Conservation (phyloP, 2,797 vertebrate genomes). For the Halcyon badia region DNA sequence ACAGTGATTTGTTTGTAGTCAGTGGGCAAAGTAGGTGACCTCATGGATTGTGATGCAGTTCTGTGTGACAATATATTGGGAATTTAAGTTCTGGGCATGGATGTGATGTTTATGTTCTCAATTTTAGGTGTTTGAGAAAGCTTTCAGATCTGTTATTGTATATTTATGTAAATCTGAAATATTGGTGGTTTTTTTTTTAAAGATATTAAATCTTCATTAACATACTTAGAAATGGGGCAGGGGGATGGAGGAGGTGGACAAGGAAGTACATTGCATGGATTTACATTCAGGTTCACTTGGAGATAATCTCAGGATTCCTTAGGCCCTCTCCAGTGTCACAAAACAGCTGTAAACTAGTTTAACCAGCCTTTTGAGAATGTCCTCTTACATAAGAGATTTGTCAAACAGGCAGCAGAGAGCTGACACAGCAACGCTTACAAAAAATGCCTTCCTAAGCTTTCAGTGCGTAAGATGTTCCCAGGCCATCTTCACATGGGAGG, state of each 20-base stretch:
- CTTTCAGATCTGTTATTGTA: not conserved
- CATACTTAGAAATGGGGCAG: not conserved
- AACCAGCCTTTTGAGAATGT: conserved; percentile 22
- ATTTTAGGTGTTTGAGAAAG: not conserved
- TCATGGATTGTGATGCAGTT: not conserved
- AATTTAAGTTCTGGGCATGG: not conserved
- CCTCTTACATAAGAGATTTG: conserved; percentile 21
- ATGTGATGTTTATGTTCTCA: not conserved
- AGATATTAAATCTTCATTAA: not conserved
- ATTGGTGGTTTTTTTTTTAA: not conserved
- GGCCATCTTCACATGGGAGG: not conserved
- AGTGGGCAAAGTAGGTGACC: not conserved
- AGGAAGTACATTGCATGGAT: not conserved
- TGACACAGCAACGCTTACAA: not conserved
- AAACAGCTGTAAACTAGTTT: conserved; percentile 2
- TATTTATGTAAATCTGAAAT: not conserved
- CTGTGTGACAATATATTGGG: rapidly evolving
- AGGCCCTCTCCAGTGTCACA: not conserved
- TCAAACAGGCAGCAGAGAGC: not conserved
- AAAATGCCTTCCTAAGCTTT: conserved; percentile 32
- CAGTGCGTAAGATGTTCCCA: not conserved
- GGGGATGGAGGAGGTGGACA: rapidly evolving
- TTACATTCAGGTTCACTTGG: not conserved
- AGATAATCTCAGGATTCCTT: conserved; percentile 6
- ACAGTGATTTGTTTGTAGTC: not conserved